Evolutionary conservation across 2,888 invertebrate genomes (phyloP).

Genomic region (Sphaerophoria rueppellii): DNA sequence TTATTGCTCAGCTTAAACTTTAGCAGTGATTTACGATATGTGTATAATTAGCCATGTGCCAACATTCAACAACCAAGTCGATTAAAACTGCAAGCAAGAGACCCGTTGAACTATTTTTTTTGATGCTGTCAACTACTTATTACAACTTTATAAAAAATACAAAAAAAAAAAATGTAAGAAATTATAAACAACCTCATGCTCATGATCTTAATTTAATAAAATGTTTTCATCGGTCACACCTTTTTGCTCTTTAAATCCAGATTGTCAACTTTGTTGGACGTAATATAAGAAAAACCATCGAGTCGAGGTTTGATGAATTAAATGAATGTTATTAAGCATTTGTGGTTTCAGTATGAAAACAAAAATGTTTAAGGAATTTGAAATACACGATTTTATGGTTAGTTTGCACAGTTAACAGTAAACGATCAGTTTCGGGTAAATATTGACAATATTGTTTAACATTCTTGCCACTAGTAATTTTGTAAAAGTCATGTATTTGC

Average conservation of each 20-base stretch:
- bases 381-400: no score
- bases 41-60: conserved; percentile 7
- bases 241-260: conserved; percentile 20
- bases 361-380: no score
- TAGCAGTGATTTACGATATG: conserved; percentile 28
- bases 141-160: background rate
- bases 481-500: no score
- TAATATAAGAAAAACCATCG: background rate
- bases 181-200: conserved; percentile 1
- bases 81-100: background rate
- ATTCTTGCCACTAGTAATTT: no score
- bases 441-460: no score
- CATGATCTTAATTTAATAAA: conserved; percentile 35
- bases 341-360: no score
- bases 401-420: no score
- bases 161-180: background rate
- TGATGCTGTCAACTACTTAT: conserved; percentile 4
- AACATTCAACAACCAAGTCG: background rate
- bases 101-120: conserved; percentile 6
- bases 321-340: background rate
- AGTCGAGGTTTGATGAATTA: background rate
- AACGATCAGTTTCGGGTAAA: no score
- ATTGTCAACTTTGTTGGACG: background rate
- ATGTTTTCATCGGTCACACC: conserved; percentile 54
- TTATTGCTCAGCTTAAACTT: conserved; percentile 19